Base-by-base conservation (phyloP, 1,140 invertebrate species). In the Neoseiulus cucumeris region DNA sequence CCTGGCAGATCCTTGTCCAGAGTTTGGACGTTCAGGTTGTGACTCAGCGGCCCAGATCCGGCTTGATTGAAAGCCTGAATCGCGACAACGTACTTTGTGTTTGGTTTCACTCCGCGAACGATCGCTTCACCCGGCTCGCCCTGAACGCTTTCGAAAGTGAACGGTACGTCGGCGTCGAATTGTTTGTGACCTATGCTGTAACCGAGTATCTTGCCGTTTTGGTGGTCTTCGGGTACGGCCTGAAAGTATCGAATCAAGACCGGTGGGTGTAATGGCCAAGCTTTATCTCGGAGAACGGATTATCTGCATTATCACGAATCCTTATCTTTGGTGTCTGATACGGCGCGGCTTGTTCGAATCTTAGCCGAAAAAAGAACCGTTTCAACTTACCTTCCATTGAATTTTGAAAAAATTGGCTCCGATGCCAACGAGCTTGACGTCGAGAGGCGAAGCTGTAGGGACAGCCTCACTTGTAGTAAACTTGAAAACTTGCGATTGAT, bases 381-480 rank as follows among this genome's bases (percentile, higher is more conserved):
- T 39, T 39, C 33, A 4, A 39, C 33, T 17, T 25, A 59, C 51
- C 51, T 59, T 59, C 51, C 51, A 59, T 25, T 59, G 51, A 25
- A 59, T 59, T 59, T 59, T 59, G 51, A 59, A 25, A 20, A 59
- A 59, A 2, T 25, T 59, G 22, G 51, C 51, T 59, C 51, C 51
- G 33, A 59, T 33, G 33, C 51, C 51, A 5, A 59, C 14, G 51
- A 59, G 51, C 33, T 59, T 59, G n/a, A 59, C 51, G 51, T 59
- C 51, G 4, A 59, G 51, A 59, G 51, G 51, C 33, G 51, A 59
- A 6, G 51, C 51, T 17, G 25, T 59, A 12, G 51, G 51, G 4
- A 33, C 14, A 29, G 25, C 51, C 9, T 59, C 51, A 14, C 25
- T 2, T 18, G 51, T 59, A 14, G 51, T 59, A 20, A 59, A 59